Evolutionary conservation across 2,797 vertebrate genomes (phyloP).

Genomic region (Pyrocephalus nanus): DNA sequence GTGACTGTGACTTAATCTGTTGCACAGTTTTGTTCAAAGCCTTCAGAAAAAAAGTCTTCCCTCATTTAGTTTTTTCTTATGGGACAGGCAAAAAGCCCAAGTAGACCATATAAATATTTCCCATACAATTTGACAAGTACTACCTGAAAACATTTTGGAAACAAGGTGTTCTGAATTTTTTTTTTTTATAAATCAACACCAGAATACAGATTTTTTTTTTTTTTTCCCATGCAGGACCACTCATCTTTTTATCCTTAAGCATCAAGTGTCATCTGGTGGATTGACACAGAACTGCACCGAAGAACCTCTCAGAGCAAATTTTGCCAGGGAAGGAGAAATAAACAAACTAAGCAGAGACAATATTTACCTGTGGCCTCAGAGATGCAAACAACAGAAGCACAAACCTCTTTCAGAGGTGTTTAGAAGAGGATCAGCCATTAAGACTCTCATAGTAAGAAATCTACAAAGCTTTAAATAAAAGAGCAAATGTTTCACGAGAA

Average conservation of each 20-base stretch:
- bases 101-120: neutral
- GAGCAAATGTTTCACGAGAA: neutral
- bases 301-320: neutral
- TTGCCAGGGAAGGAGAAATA: neutral
- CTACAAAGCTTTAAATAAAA: neutral
- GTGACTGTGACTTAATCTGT: neutral
- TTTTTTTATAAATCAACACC: neutral
- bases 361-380: neutral
- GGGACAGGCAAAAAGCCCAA: neutral
- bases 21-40: neutral
- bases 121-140: neutral
- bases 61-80: neutral
- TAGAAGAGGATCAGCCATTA: neutral
- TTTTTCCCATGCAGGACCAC: neutral
- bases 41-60: neutral
- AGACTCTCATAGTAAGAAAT: neutral
- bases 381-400: neutral
- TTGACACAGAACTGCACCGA: conserved; percentile 59
- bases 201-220: neutral
- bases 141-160: neutral
- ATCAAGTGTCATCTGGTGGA: conserved; percentile 71
- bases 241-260: conserved; percentile 25
- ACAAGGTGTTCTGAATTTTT: neutral
- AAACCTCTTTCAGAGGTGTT: neutral
- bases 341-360: neutral